A percentile compares a stretch with the other conserved stretches of the same genome.
These are phyloP conservation scores for Drosophila formosana DNA, from an alignment of 2,888 invertebrate species.

Conservation along the genomic window DNA sequence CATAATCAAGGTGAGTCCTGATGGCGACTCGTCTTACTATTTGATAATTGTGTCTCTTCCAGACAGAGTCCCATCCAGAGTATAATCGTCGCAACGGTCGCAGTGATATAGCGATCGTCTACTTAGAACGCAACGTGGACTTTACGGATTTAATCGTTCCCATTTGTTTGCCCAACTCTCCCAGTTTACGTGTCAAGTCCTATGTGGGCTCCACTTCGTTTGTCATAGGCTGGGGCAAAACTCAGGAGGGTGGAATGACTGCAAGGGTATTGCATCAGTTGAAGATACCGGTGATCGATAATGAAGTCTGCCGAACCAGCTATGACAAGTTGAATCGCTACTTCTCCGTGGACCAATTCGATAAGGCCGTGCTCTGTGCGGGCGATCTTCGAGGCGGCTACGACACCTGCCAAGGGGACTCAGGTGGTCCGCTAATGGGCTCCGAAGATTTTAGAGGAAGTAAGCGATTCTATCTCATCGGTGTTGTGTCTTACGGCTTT, in stretches of 20 bases:
- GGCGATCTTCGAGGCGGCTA: slow-evolving; percentile 82
- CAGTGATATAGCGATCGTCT: slow-evolving; percentile 92
- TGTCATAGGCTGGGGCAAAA: slow-evolving; percentile 88
- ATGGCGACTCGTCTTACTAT: background rate
- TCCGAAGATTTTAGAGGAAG: slow-evolving; percentile 64
- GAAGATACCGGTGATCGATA: slow-evolving; percentile 90
- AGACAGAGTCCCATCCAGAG: slow-evolving; percentile 74
- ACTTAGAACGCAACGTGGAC: slow-evolving; percentile 86
- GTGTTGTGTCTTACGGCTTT: slow-evolving; percentile 89
- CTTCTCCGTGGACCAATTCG: slow-evolving; percentile 81
- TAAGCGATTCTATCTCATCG: slow-evolving; percentile 86
- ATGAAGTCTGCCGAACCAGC: slow-evolving; percentile 86
- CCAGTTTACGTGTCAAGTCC: slow-evolving; percentile 86
- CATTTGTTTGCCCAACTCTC: slow-evolving; percentile 90
- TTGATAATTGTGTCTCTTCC: background rate
- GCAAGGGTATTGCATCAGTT: slow-evolving; percentile 89
- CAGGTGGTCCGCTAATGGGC: slow-evolving; percentile 85
- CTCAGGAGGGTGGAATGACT: slow-evolving; percentile 87
- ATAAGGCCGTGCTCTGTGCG: slow-evolving; percentile 82
- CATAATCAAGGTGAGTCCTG: slow-evolving; percentile 85
- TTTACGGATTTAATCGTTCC: slow-evolving; percentile 88
- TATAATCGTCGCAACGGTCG: slow-evolving; percentile 85
- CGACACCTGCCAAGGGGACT: slow-evolving; percentile 85
- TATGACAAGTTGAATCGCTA: slow-evolving; percentile 74
- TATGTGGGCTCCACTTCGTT: slow-evolving; percentile 88